Conservation (phyloP, 2,113 vertebrate genomes). For the Scalopus aquaticus region DNA sequence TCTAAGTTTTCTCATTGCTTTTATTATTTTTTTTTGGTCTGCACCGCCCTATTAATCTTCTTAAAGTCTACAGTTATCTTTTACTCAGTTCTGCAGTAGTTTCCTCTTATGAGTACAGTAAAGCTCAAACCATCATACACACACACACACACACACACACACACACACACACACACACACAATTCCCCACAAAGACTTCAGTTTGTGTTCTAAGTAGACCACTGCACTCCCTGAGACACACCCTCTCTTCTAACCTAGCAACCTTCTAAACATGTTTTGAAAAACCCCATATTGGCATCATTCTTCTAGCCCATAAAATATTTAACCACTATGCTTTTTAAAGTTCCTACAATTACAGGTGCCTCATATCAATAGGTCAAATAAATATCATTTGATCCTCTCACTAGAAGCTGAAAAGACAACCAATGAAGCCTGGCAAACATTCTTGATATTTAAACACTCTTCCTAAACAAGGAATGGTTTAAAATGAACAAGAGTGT, state of each 20-base stretch:
- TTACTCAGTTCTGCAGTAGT: background rate
- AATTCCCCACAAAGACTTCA: background rate
- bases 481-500: slow-evolving; percentile 54
- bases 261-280: slow-evolving; percentile 13
- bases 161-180: background rate
- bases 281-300: background rate
- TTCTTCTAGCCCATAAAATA: slow-evolving; percentile 50
- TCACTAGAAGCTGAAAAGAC: slow-evolving; percentile 43
- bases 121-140: background rate
- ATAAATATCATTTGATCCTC: slow-evolving; percentile 63
- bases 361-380: slow-evolving; percentile 58
- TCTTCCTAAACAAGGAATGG: slow-evolving; percentile 16
- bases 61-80: slow-evolving; percentile 6
- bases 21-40: background rate
- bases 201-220: background rate
- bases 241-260: background rate
- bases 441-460: slow-evolving; percentile 46
- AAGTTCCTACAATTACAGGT: slow-evolving; percentile 58
- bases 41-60: background rate
- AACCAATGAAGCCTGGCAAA: slow-evolving; percentile 52
- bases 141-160: too few relatives aligned
- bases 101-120: background rate
- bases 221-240: background rate
- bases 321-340: slow-evolving; percentile 49
- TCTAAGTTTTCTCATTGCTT: background rate